phyloP scores from a whole-genome alignment of 2,888 invertebrate genomes.

The Oscheius sp. region DNA sequence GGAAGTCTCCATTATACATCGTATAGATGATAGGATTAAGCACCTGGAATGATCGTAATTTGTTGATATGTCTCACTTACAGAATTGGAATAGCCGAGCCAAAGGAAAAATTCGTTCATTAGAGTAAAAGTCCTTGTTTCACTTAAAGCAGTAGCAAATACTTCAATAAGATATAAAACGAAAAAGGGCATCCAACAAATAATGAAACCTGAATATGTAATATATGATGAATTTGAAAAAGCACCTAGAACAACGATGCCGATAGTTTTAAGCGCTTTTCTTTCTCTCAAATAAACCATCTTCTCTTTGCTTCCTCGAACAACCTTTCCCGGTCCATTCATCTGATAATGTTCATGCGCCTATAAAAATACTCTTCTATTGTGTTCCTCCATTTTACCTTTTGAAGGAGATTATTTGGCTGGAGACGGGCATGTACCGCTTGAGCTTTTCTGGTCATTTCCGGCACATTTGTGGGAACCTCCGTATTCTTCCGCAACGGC shows the following conservation, averaged over 20 bases:
- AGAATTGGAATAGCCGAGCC: conserved; percentile 72
- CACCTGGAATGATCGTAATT: conserved; percentile 48
- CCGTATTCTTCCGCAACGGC: conserved; percentile 56
- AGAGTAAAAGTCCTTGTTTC: conserved; percentile 50
- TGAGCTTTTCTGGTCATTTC: conserved; percentile 46
- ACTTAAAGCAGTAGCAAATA: conserved; percentile 50
- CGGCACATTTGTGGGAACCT: conserved; percentile 44
- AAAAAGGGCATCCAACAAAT: conserved; percentile 72
- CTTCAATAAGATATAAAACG: conserved; percentile 70
- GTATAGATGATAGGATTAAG: conserved; percentile 70
- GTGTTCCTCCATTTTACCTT: conserved; percentile 23
- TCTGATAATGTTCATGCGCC: conserved; percentile 64
- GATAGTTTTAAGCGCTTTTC: conserved; percentile 70
- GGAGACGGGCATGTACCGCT: conserved; percentile 50
- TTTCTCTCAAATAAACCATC: conserved; percentile 68
- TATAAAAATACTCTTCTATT: conserved; percentile 23
- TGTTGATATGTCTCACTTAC: conserved; percentile 34
- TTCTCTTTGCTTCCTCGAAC: conserved; percentile 69
- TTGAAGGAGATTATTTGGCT: conserved; percentile 56
- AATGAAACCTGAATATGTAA: conserved; percentile 69
- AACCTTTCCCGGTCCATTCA: conserved; percentile 63
- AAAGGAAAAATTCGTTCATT: conserved; percentile 69
- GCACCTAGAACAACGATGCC: conserved; percentile 69
- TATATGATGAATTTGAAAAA: background rate
- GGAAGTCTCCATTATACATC: conserved; percentile 70